These are phyloP conservation scores for Euplexia lucipara DNA, from an alignment of 2,888 invertebrate species.

Conservation along the genomic window DNA sequence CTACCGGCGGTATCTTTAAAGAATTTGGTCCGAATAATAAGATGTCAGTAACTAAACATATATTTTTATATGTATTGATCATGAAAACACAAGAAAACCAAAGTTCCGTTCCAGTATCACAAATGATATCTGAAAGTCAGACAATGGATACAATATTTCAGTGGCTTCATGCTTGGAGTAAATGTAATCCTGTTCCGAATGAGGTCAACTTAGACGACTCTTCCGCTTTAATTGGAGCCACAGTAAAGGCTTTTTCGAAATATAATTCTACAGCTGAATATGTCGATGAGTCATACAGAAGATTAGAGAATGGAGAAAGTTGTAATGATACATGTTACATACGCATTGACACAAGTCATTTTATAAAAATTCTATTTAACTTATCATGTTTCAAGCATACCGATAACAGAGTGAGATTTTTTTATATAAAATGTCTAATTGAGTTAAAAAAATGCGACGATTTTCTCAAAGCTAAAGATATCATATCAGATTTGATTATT, in stretches of 20 bases:
- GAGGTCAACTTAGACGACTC: not conserved
- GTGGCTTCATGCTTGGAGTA: slow-evolving; percentile 1
- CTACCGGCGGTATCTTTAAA: too few species aligned
- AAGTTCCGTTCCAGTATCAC: not conserved
- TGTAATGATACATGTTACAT: not conserved
- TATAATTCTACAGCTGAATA: not conserved
- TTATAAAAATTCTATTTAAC: not conserved
- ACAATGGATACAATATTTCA: not conserved
- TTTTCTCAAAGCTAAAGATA: too few species aligned
- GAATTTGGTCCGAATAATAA: too few species aligned
- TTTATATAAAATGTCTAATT: too few species aligned
- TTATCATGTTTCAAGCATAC: not conserved
- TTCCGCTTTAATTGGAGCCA: not conserved
- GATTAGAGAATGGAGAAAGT: not conserved
- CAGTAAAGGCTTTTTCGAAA: not conserved
- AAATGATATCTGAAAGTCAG: not conserved
- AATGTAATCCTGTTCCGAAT: not conserved
- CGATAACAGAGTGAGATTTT: too few species aligned
- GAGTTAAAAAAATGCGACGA: too few species aligned
- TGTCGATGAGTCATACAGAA: not conserved
- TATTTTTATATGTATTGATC: too few species aligned
- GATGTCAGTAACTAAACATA: too few species aligned
- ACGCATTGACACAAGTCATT: too few species aligned
- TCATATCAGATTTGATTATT: too few species aligned
- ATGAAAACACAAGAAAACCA: not conserved